Evolutionary conservation across 1,140 invertebrate species (phyloP).

Genomic region (Papilio machaon): DNA sequence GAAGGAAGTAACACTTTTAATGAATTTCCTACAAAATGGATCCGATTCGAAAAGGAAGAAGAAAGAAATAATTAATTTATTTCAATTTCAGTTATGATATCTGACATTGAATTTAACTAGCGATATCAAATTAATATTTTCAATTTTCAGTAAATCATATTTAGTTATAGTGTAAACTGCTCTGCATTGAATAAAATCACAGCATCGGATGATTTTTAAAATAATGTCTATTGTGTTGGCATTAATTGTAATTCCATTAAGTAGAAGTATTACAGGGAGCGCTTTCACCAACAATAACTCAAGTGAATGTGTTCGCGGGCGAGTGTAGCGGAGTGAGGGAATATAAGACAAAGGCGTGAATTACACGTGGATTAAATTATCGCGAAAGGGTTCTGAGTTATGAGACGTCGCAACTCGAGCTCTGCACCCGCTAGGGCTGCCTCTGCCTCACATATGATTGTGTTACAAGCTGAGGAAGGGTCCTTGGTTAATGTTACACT

Average conservation of each 20-base stretch:
- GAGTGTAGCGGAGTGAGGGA: slow-evolving; percentile 18
- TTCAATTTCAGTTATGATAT: too few species aligned
- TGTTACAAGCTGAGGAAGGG: background rate
- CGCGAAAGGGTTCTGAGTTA: slow-evolving; percentile 52
- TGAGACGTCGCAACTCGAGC: slow-evolving; percentile 43
- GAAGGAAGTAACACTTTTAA: background rate
- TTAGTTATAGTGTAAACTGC: background rate
- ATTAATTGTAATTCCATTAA: background rate
- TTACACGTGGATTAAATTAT: slow-evolving; percentile 56
- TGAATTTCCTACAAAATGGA: background rate
- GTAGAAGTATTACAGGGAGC: background rate
- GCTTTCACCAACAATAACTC: slow-evolving; percentile 29
- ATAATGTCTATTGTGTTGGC: background rate
- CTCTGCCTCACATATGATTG: background rate
- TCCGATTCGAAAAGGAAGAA: too few species aligned
- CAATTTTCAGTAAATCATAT: too few species aligned
- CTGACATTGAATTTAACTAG: too few species aligned
- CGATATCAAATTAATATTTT: too few species aligned
- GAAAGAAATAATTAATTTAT: too few species aligned
- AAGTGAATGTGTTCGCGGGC: background rate
- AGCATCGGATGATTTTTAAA: background rate
- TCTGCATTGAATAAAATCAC: background rate
- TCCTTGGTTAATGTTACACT: background rate
- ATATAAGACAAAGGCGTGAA: slow-evolving; percentile 55
- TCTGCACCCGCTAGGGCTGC: background rate